Percentiles rank a stretch among this genome's conserved stretches.
These are phyloP conservation scores for Pygocentrus nattereri DNA, from an alignment of 2,797 vertebrate genomes.

Conservation along the genomic window DNA sequence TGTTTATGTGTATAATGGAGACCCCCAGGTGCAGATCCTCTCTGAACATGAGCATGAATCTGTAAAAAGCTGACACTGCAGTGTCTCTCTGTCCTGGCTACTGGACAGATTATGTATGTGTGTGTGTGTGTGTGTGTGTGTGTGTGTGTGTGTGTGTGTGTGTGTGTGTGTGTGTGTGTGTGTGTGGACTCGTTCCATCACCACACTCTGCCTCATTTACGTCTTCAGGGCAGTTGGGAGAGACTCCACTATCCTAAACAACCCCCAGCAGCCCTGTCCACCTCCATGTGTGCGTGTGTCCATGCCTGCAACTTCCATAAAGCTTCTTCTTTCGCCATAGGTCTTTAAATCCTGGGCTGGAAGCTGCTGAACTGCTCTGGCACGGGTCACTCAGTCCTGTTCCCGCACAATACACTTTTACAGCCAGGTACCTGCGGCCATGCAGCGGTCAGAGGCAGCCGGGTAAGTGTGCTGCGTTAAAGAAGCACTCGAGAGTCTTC, in stretches of 20 bases:
- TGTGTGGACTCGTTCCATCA: slow-evolving; percentile 29
- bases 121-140: not conserved
- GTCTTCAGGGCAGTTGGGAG: slow-evolving; percentile 34
- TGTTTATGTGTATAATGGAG: not conserved
- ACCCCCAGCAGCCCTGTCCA: slow-evolving; percentile 50
- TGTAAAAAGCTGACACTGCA: slow-evolving; percentile 54
- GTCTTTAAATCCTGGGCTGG: slow-evolving; percentile 24
- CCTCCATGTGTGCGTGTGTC: slow-evolving; percentile 8
- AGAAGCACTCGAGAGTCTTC: not conserved
- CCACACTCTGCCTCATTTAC: slow-evolving; percentile 54
- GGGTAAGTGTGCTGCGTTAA: not conserved
- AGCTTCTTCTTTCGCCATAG: slow-evolving; percentile 40
- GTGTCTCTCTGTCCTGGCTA: slow-evolving; percentile 25
- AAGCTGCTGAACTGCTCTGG: slow-evolving; percentile 5
- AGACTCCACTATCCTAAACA: slow-evolving; percentile 37
- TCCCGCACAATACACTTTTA: not conserved
- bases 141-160: not conserved
- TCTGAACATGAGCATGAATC: slow-evolving; percentile 45
- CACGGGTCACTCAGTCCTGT: not conserved
- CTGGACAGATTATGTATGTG: slow-evolving; percentile 48
- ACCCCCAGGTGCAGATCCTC: slow-evolving; percentile 22
- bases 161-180: slow-evolving; percentile 3
- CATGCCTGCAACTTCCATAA: slow-evolving; percentile 49
- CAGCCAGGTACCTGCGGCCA: not conserved
- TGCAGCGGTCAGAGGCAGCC: not conserved